Evolutionary conservation across 2,888 invertebrate genomes (phyloP).

Genomic region (Bembecia ichneumoniformis): DNA sequence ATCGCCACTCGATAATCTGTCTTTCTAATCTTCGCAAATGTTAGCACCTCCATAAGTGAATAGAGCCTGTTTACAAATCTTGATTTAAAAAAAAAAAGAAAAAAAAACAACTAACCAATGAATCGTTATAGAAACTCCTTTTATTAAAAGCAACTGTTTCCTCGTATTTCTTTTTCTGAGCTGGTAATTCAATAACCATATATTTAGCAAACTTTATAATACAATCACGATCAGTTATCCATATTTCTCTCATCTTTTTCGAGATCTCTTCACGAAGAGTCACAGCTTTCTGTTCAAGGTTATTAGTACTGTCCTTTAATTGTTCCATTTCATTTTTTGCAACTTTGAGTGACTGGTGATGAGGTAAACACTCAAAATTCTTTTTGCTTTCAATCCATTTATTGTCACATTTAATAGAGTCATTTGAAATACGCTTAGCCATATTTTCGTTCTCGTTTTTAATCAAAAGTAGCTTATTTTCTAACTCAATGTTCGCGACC

Average conservation of each 20-base stretch:
- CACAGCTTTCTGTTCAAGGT: slow-evolving; percentile 24
- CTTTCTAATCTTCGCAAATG: too few relatives aligned
- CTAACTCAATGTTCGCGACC: slow-evolving; percentile 40
- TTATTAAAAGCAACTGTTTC: slow-evolving; percentile 5
- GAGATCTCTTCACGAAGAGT: slow-evolving; percentile 24
- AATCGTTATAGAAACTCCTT: too few relatives aligned
- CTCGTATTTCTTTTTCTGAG: slow-evolving; percentile 12
- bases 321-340: slow-evolving; percentile 21
- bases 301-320: slow-evolving; percentile 23
- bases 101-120: too few relatives aligned
- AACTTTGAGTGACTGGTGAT: slow-evolving; percentile 34
- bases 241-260: slow-evolving; percentile 20
- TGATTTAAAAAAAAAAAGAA: too few relatives aligned
- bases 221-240: slow-evolving; percentile 25
- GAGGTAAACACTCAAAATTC: slow-evolving; percentile 45
- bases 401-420: slow-evolving; percentile 44
- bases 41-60: too few relatives aligned
- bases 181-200: slow-evolving; percentile 32
- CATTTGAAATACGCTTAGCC: slow-evolving; percentile 26
- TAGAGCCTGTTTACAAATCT: too few relatives aligned
- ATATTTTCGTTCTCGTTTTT: slow-evolving; percentile 33
- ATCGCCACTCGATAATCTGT: too few relatives aligned
- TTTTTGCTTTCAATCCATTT: slow-evolving; percentile 40
- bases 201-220: slow-evolving; percentile 41
- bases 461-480: slow-evolving; percentile 36